Conservation (phyloP, 2,113 vertebrate species). For the Cryptotis parvus region DNA sequence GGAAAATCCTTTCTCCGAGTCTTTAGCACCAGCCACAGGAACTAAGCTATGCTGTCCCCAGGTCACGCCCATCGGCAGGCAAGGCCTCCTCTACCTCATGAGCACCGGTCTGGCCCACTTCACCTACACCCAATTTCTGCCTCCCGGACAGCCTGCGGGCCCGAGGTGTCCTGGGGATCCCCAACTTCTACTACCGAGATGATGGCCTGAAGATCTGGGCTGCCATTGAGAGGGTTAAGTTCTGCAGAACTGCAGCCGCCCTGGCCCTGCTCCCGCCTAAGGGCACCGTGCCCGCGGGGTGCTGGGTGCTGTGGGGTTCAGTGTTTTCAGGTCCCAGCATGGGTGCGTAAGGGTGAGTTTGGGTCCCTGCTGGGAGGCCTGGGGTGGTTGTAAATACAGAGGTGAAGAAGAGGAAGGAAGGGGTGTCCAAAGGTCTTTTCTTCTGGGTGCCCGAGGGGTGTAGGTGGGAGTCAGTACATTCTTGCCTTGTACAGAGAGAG, state of each 20-base stretch:
- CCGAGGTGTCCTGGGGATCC: slow-evolving; percentile 83
- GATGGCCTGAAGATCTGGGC: slow-evolving; percentile 89
- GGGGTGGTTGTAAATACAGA: not conserved
- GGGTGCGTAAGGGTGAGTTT: not conserved
- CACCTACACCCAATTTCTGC: slow-evolving; percentile 89
- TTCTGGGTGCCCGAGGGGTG: not conserved
- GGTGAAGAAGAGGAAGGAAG: not conserved
- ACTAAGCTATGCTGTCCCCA: slow-evolving; percentile 45
- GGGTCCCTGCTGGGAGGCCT: not conserved
- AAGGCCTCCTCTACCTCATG: slow-evolving; percentile 78
- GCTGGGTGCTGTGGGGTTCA: not conserved
- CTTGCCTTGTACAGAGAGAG: not conserved
- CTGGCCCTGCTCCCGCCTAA: not conserved
- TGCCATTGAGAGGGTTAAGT: slow-evolving; percentile 84
- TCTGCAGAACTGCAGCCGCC: not conserved
- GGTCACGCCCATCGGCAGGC: slow-evolving; percentile 79
- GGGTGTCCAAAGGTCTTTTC: not conserved
- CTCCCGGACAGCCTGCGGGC: slow-evolving; percentile 87
- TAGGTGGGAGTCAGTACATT: not conserved
- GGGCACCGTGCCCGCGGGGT: not conserved
- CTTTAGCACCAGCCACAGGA: not conserved
- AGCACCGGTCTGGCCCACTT: slow-evolving; percentile 77
- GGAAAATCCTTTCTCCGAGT: not conserved
- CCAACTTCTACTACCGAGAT: slow-evolving; percentile 89
- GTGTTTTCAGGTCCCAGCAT: not conserved